Evolutionary conservation across 2,113 vertebrate species (phyloP), one percentile per base, ranked within the genome.

Genomic region (Poecilia latipinna): DNA sequence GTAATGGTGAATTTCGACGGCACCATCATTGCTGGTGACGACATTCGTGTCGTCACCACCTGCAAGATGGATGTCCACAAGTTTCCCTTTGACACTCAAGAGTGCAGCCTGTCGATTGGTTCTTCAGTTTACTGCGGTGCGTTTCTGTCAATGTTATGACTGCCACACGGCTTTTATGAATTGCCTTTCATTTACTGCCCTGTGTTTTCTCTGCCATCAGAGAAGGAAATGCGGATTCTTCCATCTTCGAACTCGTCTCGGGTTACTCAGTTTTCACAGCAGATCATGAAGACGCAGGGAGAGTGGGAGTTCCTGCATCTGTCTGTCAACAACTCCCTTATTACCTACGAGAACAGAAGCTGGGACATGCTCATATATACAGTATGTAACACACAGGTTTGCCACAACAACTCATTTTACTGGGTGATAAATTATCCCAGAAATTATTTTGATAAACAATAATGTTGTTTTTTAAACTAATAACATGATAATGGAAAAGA

Each of bases 1-100:
- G 8, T 91, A 4, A 0, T 26, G 0, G 3, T 93, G 28, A 33
- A 48, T 26, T 4, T 87, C 4, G 7, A 90, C 0, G 93, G 93
- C 26, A 80, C 0, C 0, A 19, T 93, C 19, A 0, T 0, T 0
- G 35, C 32, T 11, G 91, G 92, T 2, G 80, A 92, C 0, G 83
- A 83, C 64, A 5, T 91, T 11, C 87, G 57, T 29, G 77, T 91
- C 33, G 82, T 93, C 61, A 92, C 86, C 86, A 90, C 88, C 78
- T 94, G 93, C 22, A 68, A 83, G 39, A 88, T 94, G 89, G 89
- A 93, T 6, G 74, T 94, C 42, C 74, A 94, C 80, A 93, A 92
- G 84, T 94, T 94, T 77, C 93, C 93, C 75, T 93, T 94, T 2
- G 93, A 94, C 88, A 92, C 83, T 0, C 93, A 94, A 86, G 78